These are phyloP conservation scores for Siniperca obscura DNA, from an alignment of 2,797 vertebrate genomes.

Conservation along the genomic window DNA sequence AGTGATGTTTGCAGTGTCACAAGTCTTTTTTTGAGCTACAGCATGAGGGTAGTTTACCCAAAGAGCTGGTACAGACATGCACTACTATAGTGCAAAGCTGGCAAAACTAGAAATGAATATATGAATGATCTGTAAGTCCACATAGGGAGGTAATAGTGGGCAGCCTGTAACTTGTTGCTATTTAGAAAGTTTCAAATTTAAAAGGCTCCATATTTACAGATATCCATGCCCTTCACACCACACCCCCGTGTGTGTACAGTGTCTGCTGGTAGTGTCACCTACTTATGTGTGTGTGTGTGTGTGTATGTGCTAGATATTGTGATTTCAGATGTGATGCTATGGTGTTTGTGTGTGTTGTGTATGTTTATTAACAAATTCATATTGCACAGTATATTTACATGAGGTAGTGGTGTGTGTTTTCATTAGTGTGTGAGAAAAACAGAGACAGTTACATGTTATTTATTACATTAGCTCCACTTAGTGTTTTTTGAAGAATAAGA, in stretches of 20 bases:
- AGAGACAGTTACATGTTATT: background rate
- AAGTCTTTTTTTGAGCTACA: background rate
- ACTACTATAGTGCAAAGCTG: background rate
- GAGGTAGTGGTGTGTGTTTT: background rate
- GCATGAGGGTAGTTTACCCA: background rate
- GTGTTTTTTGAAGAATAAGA: background rate
- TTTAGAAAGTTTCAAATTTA: conserved; percentile 27
- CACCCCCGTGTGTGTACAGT: background rate
- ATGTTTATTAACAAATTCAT: background rate
- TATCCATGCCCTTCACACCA: background rate
- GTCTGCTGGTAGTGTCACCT: background rate
- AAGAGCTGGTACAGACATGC: conserved; percentile 20
- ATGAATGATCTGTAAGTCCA: background rate
- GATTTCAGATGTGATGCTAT: background rate
- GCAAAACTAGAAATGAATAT: background rate
- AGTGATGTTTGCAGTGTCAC: background rate
- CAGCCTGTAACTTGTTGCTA: conserved; percentile 49
- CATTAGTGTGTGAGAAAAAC: background rate
- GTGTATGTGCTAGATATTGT: background rate
- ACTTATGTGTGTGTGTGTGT: background rate
- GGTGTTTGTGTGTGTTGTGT: conserved; percentile 1
- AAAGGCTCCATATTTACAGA: background rate
- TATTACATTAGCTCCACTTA: background rate
- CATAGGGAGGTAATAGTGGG: background rate
- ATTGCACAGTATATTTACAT: background rate